Evolutionary conservation across 2,888 invertebrate species (phyloP), one percentile per base, ranked within the genome.

Genomic region (Sarcophaga variegata): DNA sequence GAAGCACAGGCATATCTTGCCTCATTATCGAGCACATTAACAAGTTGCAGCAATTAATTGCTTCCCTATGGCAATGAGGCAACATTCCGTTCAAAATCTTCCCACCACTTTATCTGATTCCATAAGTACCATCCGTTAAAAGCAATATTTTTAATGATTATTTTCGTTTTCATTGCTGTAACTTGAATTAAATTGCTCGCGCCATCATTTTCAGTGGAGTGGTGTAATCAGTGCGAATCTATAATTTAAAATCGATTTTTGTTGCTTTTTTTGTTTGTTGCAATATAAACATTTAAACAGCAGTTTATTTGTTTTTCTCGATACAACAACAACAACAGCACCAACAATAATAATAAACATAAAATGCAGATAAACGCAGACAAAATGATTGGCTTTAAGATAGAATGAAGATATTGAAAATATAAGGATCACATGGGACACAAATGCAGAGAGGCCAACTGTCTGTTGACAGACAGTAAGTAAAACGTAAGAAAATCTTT

Each of bases 291-390:
- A 17, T 54, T 54, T 54, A 14, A 54, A 54, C 54, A 54, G 54
- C 54, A 54, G 54, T 54, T 54, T 54, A 54, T 54, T 54, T 54
- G 54, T 54, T 54, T 54, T 54, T 54, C 54, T 54, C 17, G 5
- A 54, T 14, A 14, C 54, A 49, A 4, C 8, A 37, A 54, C 17
- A 14, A 1, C 54, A 14, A 14, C 54, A 49, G 27, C 37, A 37
- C 14, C 17, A 14, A 14, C 54, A 14, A 54, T 54, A 81, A 76
- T 76, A 81, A 81, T 76, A 81, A 76, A 70, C 69, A 81, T 81
- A 81, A 81, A 81, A 76, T 11, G 20, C 80, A 69, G 49, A 81
- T 81, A 81, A 81, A 69, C 12, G 22, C 49, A 81, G 75, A 81
- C 63, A 70, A 45, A 69, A 76, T 70, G 70, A 81, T 54, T 81